Evolutionary conservation across 2,113 vertebrate species (phyloP).

Genomic region (Macaca mulatta): DNA sequence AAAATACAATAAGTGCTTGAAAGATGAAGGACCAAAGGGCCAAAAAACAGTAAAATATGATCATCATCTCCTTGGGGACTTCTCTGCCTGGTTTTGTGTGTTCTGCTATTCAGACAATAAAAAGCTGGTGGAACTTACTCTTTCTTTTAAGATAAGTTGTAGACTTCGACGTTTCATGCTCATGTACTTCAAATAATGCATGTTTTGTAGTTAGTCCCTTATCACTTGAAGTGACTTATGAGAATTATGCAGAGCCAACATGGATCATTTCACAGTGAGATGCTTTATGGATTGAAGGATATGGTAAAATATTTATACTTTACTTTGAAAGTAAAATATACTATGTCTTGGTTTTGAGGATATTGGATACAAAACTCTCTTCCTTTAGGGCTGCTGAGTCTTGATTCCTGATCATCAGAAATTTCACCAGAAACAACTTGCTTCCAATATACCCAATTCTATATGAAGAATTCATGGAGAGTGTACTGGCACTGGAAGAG

Average conservation of each 20-base stretch:
- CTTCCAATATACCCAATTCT: constrained; percentile 26
- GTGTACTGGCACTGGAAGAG: not conserved
- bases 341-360: not conserved
- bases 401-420: constrained; percentile 46
- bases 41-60: not conserved
- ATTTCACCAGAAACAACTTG: constrained; percentile 34
- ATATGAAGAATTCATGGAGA: not conserved
- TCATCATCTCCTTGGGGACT: constrained; percentile 32
- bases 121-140: not conserved
- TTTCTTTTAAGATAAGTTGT: not conserved
- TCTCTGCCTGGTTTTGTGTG: constrained; percentile 7
- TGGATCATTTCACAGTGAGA: constrained; percentile 44
- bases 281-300: not conserved
- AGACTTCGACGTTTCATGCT: constrained; percentile 10
- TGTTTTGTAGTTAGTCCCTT: not conserved
- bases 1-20: constrained; percentile 35
- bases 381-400: not conserved
- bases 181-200: constrained; percentile 18
- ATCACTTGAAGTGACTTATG: constrained; percentile 31
- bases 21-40: constrained; percentile 62
- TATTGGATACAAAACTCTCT: not conserved
- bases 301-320: not conserved
- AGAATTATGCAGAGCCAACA: not conserved
- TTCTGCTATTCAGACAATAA: constrained; percentile 67
- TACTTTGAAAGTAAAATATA: not conserved